phyloP scores from a whole-genome alignment of 2,797 vertebrate species.

The Coracias cyanogaster region DNA sequence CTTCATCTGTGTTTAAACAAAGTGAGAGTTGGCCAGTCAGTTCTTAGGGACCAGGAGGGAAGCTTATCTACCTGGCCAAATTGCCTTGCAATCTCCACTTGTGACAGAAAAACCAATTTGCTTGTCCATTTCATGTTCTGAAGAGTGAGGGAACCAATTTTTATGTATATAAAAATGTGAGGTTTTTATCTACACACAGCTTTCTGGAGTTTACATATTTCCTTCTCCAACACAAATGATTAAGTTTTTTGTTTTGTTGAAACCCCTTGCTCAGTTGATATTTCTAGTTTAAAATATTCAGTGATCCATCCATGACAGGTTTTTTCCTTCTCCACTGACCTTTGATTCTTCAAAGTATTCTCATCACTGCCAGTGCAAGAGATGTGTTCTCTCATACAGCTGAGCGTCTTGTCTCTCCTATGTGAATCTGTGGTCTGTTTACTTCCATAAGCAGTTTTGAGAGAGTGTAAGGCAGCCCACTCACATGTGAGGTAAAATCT shows the following conservation, averaged over 20 bases:
- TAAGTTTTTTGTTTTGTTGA: background rate
- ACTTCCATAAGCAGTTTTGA: background rate
- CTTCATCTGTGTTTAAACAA: rapidly evolving
- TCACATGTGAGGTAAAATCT: background rate
- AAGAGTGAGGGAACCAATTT: background rate
- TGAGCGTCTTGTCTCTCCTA: background rate
- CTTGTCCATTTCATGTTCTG: background rate
- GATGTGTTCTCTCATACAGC: background rate
- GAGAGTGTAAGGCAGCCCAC: background rate
- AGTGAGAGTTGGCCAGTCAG: background rate
- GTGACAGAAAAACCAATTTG: background rate
- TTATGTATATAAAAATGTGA: background rate
- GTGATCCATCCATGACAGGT: background rate
- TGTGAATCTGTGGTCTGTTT: background rate
- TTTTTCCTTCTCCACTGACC: background rate
- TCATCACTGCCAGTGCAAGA: background rate
- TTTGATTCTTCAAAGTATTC: background rate
- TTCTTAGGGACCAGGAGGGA: background rate
- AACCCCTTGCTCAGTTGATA: background rate
- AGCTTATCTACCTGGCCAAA: rapidly evolving
- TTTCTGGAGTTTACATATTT: background rate
- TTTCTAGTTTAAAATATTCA: background rate
- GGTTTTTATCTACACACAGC: background rate
- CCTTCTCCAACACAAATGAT: background rate
- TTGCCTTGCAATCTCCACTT: background rate